These are phyloP conservation scores for Cheilinus undulatus DNA, from an alignment of 2,113 vertebrate species.

Conservation along the genomic window DNA sequence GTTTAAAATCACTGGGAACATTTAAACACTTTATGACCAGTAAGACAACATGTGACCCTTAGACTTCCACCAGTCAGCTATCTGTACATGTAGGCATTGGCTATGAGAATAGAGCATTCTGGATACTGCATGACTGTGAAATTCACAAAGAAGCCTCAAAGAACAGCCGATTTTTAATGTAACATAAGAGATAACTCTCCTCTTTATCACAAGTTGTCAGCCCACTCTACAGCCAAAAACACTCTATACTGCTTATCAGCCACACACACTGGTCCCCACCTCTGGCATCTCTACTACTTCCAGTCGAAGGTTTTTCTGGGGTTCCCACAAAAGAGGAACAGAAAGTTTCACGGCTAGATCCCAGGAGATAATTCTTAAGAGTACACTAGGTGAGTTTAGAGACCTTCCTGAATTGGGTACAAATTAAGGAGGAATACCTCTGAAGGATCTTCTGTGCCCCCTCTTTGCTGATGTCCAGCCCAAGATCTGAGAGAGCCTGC, in stretches of 20 bases:
- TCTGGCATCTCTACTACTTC: background rate
- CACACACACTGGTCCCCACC: conserved; percentile 39
- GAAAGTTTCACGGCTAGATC: background rate
- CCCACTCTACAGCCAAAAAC: background rate
- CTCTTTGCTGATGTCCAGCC: conserved; percentile 87
- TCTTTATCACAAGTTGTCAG: conserved; percentile 44
- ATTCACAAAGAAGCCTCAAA: too few relatives aligned
- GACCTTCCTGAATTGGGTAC: background rate
- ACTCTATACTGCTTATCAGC: conserved; percentile 58
- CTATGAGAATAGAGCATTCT: too few relatives aligned
- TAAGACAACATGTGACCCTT: too few relatives aligned
- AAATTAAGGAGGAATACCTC: conserved; percentile 81
- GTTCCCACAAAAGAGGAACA: background rate
- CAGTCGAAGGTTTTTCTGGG: background rate
- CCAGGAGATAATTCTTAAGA: background rate
- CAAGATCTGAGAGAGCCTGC: conserved; percentile 90
- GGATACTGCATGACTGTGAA: too few relatives aligned
- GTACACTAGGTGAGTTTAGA: background rate
- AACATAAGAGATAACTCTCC: too few relatives aligned
- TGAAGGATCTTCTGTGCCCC: conserved; percentile 92
- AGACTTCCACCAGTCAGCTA: too few relatives aligned
- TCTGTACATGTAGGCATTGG: too few relatives aligned
- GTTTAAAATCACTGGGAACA: too few relatives aligned
- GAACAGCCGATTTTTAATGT: too few relatives aligned
- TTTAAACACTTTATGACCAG: too few relatives aligned